Percentiles rank a stretch among this genome's conserved stretches.
These are phyloP conservation scores for Tupaia chinensis DNA, from an alignment of 2,113 vertebrate genomes.

Conservation along the genomic window DNA sequence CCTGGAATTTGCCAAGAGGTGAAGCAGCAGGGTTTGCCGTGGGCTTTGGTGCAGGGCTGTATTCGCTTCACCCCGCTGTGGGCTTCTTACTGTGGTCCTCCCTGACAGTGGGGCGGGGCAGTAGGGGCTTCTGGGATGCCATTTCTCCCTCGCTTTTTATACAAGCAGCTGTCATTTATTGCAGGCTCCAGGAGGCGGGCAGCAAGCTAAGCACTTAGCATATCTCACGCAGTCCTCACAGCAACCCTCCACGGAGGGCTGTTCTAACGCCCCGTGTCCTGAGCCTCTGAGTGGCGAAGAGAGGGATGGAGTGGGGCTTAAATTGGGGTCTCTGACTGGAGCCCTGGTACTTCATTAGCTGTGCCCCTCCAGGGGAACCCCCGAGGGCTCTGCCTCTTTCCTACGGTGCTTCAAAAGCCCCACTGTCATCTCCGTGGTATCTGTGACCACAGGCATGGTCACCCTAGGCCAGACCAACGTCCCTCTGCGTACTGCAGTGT, in stretches of 20 bases:
- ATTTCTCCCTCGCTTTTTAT: not conserved
- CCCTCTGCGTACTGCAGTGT: conserved; percentile 91
- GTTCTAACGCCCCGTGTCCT: not conserved
- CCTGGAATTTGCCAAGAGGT: conserved; percentile 98
- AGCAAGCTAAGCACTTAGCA: not conserved
- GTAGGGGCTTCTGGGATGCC: not conserved
- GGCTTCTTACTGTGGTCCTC: not conserved
- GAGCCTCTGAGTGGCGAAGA: not conserved
- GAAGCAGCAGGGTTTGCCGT: not conserved
- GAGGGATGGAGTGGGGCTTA: not conserved
- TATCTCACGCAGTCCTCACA: not conserved
- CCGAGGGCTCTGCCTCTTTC: rapidly evolving
- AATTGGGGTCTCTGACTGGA: not conserved
- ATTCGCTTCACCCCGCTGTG: not conserved
- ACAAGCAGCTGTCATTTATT: not conserved
- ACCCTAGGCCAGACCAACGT: not conserved
- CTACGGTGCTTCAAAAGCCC: not conserved
- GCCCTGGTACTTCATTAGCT: not conserved
- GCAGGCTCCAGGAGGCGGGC: not conserved
- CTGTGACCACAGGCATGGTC: not conserved
- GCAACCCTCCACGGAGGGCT: not conserved
- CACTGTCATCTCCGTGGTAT: not conserved
- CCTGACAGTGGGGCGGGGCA: not conserved
- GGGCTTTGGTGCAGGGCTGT: not conserved
- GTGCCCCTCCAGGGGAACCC: not conserved